A percentile compares a stretch with the other conserved stretches of the same genome.
Evolutionary conservation across 2,797 vertebrate genomes (phyloP).

Genomic region (Manis pentadactyla): DNA sequence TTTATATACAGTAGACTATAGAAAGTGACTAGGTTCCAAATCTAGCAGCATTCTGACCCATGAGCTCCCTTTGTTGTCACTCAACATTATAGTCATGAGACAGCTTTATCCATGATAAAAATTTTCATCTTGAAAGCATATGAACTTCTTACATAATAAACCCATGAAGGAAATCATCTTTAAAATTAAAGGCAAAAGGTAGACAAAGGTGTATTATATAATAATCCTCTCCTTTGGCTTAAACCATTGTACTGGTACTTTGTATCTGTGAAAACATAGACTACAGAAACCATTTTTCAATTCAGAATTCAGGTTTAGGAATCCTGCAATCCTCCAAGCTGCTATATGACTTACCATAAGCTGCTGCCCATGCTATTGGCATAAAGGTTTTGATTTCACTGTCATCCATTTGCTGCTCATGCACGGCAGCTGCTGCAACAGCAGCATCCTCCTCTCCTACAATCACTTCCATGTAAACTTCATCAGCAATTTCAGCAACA

Average conservation of each 20-base stretch:
- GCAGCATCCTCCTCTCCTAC: slow-evolving; percentile 92
- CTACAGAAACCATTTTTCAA: background rate
- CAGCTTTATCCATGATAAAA: background rate
- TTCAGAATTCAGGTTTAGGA: background rate
- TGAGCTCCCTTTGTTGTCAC: background rate
- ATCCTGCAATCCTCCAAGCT: background rate
- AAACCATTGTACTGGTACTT: background rate
- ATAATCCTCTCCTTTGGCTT: background rate
- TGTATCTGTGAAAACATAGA: background rate
- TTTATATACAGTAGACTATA: background rate
- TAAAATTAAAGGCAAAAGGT: background rate
- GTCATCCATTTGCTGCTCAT: slow-evolving; percentile 92
- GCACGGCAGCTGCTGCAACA: slow-evolving; percentile 82
- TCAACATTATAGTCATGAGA: background rate
- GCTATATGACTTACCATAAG: slow-evolving; percentile 86
- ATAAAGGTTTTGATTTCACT: slow-evolving; percentile 93
- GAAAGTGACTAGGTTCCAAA: background rate
- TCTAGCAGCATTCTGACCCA: background rate
- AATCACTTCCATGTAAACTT: slow-evolving; percentile 95
- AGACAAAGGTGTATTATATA: background rate
- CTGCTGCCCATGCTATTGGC: slow-evolving; percentile 94
- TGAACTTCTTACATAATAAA: background rate
- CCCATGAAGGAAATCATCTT: background rate
- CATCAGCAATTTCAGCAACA: slow-evolving; percentile 93
- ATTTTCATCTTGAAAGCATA: background rate